Evolutionary conservation across 2,888 invertebrate species (phyloP).

Genomic region (Epistrophe eligans): DNA sequence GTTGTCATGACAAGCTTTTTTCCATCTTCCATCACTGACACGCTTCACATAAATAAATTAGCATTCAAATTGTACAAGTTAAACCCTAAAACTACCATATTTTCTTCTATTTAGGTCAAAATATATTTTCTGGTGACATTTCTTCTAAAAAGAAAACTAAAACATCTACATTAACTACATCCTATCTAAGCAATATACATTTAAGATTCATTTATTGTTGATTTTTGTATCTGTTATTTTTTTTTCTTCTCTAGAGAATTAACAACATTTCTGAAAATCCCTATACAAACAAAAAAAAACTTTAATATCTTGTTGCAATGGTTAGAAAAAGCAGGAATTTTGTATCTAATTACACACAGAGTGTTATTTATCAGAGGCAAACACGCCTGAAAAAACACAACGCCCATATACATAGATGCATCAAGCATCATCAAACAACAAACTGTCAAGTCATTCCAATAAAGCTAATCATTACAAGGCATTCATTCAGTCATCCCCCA

Average conservation of each 20-base stretch:
- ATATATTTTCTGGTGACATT: constrained; percentile 24
- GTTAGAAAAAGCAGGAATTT: constrained; percentile 17
- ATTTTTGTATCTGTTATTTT: constrained; percentile 6
- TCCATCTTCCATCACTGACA: constrained; percentile 23
- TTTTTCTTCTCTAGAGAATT: constrained; percentile 14
- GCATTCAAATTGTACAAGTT: constrained; percentile 55
- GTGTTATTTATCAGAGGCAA: constrained; percentile 31
- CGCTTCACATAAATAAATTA: constrained; percentile 63
- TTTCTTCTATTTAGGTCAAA: constrained; percentile 42
- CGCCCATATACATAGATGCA: constrained; percentile 23
- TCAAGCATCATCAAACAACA: constrained; percentile 47
- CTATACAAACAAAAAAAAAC: background rate
- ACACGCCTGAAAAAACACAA: constrained; percentile 66
- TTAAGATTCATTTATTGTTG: constrained; percentile 33
- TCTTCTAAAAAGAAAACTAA: constrained; percentile 23
- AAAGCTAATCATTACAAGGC: constrained; percentile 71
- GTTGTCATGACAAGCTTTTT: constrained; percentile 44
- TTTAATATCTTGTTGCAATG: constrained; percentile 53
- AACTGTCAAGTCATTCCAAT: constrained; percentile 70
- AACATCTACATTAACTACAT: constrained; percentile 51
- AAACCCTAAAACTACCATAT: constrained; percentile 52
- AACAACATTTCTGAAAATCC: constrained; percentile 39
- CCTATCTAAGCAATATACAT: constrained; percentile 66
- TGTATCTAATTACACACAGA: constrained; percentile 59
- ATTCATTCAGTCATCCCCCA: constrained; percentile 50